Evolutionary conservation across 2,888 invertebrate species (phyloP).

Genomic region (Salpingus planirostris): DNA sequence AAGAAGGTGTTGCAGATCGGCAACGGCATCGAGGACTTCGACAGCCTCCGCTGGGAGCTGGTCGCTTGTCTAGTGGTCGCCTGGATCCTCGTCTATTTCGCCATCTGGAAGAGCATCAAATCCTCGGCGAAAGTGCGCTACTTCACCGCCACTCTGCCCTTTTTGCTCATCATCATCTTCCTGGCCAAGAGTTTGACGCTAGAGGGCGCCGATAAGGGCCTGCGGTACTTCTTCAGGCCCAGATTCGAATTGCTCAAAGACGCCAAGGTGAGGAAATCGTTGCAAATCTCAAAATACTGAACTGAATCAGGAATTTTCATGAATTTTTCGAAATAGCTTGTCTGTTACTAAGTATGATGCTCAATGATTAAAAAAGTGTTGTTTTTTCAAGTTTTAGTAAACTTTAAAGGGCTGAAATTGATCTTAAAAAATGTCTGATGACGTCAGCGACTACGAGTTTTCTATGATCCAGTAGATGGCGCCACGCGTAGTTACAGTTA

Average conservation of each 20-base stretch:
- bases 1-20: constrained; percentile 80
- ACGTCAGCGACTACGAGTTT: no score
- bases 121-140: constrained; percentile 89
- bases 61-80: constrained; percentile 82
- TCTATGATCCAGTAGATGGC: no score
- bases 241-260: constrained; percentile 74
- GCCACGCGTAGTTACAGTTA: no score
- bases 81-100: constrained; percentile 92
- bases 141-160: constrained; percentile 88
- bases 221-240: constrained; percentile 81
- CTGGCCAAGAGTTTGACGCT: constrained; percentile 82
- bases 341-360: not conserved
- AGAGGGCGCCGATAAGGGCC: constrained; percentile 77
- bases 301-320: no score
- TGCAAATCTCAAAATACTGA: no score
- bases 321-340: no score
- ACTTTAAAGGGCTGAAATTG: no score
- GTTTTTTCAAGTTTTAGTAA: constrained; percentile 1
- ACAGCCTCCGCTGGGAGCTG: constrained; percentile 78
- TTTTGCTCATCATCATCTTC: constrained; percentile 76
- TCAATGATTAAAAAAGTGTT: not conserved
- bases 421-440: no score
- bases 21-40: constrained; percentile 73
- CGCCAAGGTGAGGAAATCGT: constrained; percentile 69
- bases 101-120: constrained; percentile 92